Percentiles rank a stretch among this genome's conserved stretches.
Conservation (phyloP, 2,113 vertebrate genomes). For the Channa argus region DNA sequence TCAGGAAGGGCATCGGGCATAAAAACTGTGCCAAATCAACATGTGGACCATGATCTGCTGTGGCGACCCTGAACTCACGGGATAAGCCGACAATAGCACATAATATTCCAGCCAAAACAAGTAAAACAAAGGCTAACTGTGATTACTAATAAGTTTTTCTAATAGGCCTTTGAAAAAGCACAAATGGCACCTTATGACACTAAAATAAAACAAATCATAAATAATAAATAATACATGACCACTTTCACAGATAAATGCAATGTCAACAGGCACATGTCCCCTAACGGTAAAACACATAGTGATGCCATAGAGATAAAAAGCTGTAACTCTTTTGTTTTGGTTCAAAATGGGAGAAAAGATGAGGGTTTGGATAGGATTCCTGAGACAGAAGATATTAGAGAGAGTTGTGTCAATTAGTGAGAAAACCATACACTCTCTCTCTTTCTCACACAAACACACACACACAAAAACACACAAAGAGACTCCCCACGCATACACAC, state of each 20-base stretch:
- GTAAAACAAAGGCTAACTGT: no score
- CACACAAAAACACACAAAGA: constrained; percentile 16
- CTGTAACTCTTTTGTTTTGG: not conserved
- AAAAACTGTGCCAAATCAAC: no score
- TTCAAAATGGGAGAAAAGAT: no score
- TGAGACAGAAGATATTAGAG: constrained; percentile 25
- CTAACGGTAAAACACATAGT: not conserved
- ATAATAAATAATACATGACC: no score
- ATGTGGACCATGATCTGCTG: no score
- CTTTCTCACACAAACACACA: not conserved
- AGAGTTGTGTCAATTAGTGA: constrained; percentile 56
- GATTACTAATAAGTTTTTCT: no score
- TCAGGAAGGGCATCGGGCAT: no score
- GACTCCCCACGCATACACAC: constrained; percentile 42
- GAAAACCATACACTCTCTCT: constrained; percentile 21
- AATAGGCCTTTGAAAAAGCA: no score
- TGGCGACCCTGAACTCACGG: no score
- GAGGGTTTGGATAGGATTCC: constrained; percentile 11
- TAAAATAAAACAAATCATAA: not conserved
- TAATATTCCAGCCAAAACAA: no score
- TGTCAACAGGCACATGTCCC: not conserved
- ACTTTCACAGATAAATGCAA: no score
- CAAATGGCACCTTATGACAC: not conserved
- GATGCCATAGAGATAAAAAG: not conserved
- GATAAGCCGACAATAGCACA: no score